Percentiles rank a stretch among this genome's conserved stretches.
These are phyloP conservation scores for Bovichtus variegatus DNA, from an alignment of 2,797 vertebrate genomes.

Conservation along the genomic window DNA sequence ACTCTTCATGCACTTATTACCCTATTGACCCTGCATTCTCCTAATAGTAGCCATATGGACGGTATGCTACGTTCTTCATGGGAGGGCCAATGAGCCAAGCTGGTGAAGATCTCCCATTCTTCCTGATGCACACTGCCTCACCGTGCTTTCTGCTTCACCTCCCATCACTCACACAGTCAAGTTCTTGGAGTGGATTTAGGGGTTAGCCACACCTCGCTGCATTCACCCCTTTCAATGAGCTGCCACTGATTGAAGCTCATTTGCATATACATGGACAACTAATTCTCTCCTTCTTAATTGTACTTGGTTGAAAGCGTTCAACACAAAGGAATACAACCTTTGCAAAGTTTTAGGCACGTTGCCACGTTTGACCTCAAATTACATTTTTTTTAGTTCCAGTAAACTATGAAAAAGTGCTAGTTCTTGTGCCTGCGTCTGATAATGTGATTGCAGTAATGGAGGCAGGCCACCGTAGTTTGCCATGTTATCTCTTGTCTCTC, in stretches of 20 bases:
- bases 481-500: constrained; percentile 7
- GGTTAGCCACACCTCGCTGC: constrained; percentile 73
- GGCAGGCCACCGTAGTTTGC: background rate
- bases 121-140: background rate
- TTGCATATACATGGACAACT: constrained; percentile 87
- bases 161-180: constrained; percentile 41
- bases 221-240: constrained; percentile 63
- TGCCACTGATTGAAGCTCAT: constrained; percentile 79
- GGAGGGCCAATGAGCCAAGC: background rate
- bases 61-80: background rate
- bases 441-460: constrained; percentile 41
- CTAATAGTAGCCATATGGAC: background rate
- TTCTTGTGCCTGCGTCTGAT: constrained; percentile 22
- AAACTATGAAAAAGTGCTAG: constrained; percentile 12
- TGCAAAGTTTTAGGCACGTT: constrained; percentile 21
- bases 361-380: constrained; percentile 43
- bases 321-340: constrained; percentile 41
- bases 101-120: background rate
- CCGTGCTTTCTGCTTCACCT: constrained; percentile 29
- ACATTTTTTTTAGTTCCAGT: constrained; percentile 5
- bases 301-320: constrained; percentile 52
- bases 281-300: constrained; percentile 69
- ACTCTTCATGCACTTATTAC: too few relatives aligned
- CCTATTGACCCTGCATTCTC: background rate
- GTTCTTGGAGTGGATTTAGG: constrained; percentile 56